These are phyloP conservation scores for Variabilichromis moorii DNA, from an alignment of 2,113 vertebrate genomes.

Conservation along the genomic window DNA sequence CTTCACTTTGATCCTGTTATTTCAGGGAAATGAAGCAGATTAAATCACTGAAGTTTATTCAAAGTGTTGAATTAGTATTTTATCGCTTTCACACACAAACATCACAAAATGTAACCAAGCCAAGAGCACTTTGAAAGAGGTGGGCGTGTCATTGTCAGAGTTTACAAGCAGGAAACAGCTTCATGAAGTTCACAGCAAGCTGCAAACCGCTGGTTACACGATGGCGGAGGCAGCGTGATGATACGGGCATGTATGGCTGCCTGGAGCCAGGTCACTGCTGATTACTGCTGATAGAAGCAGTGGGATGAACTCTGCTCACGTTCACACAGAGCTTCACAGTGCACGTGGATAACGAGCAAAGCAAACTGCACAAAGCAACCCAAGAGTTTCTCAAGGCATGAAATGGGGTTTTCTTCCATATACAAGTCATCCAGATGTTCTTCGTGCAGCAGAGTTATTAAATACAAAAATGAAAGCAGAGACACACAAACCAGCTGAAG, in stretches of 20 bases:
- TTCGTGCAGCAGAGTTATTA: background rate
- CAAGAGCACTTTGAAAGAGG: background rate
- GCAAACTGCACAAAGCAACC: background rate
- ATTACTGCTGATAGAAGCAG: background rate
- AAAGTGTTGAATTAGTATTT: background rate
- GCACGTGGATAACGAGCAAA: background rate
- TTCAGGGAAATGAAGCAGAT: background rate
- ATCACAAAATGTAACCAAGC: background rate
- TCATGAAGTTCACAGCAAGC: background rate
- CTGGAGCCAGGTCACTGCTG: background rate
- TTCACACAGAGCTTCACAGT: background rate
- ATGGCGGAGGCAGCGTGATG: background rate
- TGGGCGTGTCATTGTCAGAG: background rate
- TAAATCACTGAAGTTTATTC: fast-evolving
- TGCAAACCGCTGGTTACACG: background rate
- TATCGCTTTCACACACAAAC: background rate
- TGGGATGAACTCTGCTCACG: background rate
- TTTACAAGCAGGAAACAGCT: background rate
- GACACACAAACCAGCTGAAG: background rate
- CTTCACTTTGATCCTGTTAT: fast-evolving
- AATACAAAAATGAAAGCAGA: background rate
- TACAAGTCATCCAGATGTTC: background rate
- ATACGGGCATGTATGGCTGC: background rate
- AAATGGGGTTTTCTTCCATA: background rate
- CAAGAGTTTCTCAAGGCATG: background rate